Conservation (phyloP, 2,797 vertebrate genomes). For the Macropus fuliginosus region DNA sequence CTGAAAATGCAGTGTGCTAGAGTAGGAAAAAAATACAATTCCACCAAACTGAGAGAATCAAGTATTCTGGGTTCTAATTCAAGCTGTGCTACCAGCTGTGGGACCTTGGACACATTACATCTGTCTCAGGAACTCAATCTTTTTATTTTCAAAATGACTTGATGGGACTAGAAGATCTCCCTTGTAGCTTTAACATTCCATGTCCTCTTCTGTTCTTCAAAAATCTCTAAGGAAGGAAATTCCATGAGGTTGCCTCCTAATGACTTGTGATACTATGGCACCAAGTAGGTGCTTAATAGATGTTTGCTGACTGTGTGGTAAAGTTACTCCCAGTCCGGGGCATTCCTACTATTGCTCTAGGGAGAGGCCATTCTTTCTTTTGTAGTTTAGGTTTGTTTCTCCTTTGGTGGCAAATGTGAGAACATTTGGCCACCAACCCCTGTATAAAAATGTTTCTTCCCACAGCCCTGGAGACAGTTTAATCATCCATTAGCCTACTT, state of each 20-base stretch:
- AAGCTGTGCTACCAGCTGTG: background rate
- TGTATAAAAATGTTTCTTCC: background rate
- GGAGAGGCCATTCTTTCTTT: background rate
- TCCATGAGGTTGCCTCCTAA: background rate
- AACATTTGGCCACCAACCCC: background rate
- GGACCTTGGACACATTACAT: background rate
- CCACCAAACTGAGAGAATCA: background rate
- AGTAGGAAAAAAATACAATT: rapidly evolving
- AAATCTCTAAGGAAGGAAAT: background rate
- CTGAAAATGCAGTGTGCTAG: background rate
- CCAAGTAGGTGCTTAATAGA: background rate
- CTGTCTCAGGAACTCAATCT: conserved; percentile 8
- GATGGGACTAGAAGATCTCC: background rate
- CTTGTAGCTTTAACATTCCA: background rate
- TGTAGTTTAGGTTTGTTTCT: background rate
- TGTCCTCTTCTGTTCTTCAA: background rate
- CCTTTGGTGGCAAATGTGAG: background rate
- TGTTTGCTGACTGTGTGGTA: background rate
- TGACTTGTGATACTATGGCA: background rate
- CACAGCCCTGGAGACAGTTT: background rate
- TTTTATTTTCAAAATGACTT: conserved; percentile 16
- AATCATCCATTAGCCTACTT: background rate
- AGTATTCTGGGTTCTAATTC: background rate
- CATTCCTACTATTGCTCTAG: background rate
- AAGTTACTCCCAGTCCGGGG: background rate